Evolutionary conservation across 2,888 invertebrate species (phyloP), one percentile per base, ranked within the genome.

Genomic region (Pollenia labialis): DNA sequence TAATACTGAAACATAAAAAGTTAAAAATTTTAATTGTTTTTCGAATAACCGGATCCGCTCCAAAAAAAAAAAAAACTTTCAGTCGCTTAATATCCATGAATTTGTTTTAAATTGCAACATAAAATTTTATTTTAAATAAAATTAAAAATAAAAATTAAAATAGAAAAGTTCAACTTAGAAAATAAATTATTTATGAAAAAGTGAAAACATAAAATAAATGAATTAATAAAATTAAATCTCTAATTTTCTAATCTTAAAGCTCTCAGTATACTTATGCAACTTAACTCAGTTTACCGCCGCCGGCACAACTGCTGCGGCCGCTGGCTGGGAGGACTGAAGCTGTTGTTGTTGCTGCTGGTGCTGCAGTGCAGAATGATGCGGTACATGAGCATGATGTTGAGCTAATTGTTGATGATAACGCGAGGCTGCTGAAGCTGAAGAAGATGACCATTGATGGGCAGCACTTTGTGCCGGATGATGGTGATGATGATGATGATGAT

Each of bases 391-490:
- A 71, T 89, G 89, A 64, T 89, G 84, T 50, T 88, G 89, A 18
- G 82, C 56, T 42, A 85, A 68, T 74, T 85, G 84, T 16, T 80
- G 84, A 54, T 85, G 84, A 69, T 85, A 85, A 69, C 79, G 79
- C 69, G 81, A 74, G 79, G 81, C 72, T 54, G 85, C 77, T 82
- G 87, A 52, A 66, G 87, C n/a, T 81, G 69, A 54, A 81, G 89
- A 68, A 58, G 83, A 74, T 16, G 88, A 84, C 89, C 88, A 88
- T n/a, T 82, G 80, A 77, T 88, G 88, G 69, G 74, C 88, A 86
- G 81, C 68, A 81, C 81, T 76, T 16, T 85, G 88, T 50, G 71
- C 72, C 10, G 83, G 11, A 69, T 69, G 83, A 64, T 75, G 62
- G 8, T 79, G 81, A 11, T 68, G 74, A 64, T 52, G 79, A 52